These are phyloP conservation scores for Bradypus variegatus DNA, from an alignment of 2,797 vertebrate species.

Conservation along the genomic window DNA sequence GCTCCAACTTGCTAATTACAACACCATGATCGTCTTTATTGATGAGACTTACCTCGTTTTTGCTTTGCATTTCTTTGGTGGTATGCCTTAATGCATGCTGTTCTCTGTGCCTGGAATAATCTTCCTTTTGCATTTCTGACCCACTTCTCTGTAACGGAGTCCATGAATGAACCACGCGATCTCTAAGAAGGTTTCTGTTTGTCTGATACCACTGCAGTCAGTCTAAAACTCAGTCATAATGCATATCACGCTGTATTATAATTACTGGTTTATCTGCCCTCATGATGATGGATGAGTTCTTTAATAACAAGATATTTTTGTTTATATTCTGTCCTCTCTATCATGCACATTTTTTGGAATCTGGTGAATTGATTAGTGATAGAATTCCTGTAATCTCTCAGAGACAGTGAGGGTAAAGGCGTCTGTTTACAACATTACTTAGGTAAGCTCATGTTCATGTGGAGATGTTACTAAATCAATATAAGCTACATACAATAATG, in stretches of 20 bases:
- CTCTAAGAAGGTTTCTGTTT: not conserved
- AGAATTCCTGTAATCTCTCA: not conserved
- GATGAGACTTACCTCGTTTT: not conserved
- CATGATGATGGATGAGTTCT: not conserved
- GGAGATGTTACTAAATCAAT: not conserved
- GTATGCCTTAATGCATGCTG: not conserved
- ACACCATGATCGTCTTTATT: not conserved
- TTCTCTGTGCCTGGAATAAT: not conserved
- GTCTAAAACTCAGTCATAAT: not conserved
- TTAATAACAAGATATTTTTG: not conserved
- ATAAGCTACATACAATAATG: not conserved
- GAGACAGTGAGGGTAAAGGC: not conserved
- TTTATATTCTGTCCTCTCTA: not conserved
- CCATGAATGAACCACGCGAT: not conserved
- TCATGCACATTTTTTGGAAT: not conserved
- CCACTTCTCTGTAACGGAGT: not conserved
- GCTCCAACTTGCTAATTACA: not conserved
- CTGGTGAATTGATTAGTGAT: not conserved
- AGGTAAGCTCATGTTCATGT: not conserved
- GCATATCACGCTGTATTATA: not conserved
- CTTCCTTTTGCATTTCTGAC: not conserved
- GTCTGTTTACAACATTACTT: not conserved
- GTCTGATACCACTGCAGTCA: not conserved
- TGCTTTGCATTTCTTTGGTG: not conserved
- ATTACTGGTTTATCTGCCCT: not conserved